phyloP scores from a whole-genome alignment of 2,797 vertebrate genomes.

The Odontamblyopus rebecca region DNA sequence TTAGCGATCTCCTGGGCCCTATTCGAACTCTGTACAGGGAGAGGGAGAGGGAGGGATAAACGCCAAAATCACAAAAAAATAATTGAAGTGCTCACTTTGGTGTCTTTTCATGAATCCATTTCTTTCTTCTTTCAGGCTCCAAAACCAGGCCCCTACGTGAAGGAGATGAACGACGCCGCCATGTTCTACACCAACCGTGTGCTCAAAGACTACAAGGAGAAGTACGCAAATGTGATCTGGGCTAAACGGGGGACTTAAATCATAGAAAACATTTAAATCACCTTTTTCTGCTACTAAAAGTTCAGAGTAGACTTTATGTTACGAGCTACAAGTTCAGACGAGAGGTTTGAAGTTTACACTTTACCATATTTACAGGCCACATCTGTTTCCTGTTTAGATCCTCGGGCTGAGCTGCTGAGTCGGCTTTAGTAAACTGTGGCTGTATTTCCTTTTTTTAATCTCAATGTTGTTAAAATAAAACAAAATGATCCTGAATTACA shows the following conservation, averaged over 20 bases:
- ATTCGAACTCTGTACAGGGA: too few relatives aligned
- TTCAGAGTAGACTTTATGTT: background rate
- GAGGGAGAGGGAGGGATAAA: too few relatives aligned
- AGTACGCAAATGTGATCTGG: slow-evolving; percentile 57
- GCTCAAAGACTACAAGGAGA: slow-evolving; percentile 96
- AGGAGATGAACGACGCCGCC: slow-evolving; percentile 95
- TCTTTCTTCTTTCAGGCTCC: slow-evolving; percentile 72
- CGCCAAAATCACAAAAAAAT: too few relatives aligned
- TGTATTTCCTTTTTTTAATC: background rate
- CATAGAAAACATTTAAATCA: background rate
- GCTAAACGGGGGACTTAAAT: background rate
- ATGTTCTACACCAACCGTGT: slow-evolving; percentile 98
- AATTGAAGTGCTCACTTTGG: background rate
- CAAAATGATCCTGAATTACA: too few relatives aligned
- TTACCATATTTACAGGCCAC: background rate
- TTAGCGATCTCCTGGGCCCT: too few relatives aligned
- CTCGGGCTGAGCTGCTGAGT: background rate
- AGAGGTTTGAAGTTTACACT: too few relatives aligned
- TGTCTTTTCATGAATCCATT: background rate
- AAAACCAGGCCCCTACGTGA: slow-evolving; percentile 91
- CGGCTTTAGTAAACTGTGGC: background rate
- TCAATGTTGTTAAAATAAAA: background rate
- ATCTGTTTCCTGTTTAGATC: background rate
- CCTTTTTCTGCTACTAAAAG: background rate
- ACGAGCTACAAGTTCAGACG: too few relatives aligned